Evolutionary conservation across 2,888 invertebrate genomes (phyloP), one percentile per base, ranked within the genome.

Genomic region (Meloe dianella): DNA sequence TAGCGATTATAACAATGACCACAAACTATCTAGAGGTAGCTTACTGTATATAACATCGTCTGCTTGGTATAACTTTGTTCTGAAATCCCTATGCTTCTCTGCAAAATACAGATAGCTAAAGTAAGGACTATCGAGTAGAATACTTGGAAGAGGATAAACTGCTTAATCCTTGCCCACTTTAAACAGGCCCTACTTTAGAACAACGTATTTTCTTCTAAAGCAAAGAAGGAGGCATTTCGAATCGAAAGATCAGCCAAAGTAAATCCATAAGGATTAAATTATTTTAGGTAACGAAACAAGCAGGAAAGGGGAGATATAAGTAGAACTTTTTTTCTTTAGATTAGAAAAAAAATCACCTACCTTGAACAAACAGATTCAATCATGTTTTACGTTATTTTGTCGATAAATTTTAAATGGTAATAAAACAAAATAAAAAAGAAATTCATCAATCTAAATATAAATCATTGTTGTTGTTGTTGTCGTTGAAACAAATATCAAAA

Each of bases 21-120:
- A 65, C 73, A 69, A 72, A 72, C 71, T 70, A 74, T 74, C 73
- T 72, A 68, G 66, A 68, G 72, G 72, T 72, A 66, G 75, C 72
- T 74, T 73, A 73, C 29, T 35, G 8, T 22, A 56, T 29, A 59
- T n/a, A 60, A 10, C 20, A 22, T 22, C 60, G 54, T 56, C 58
- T 61, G 64, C 68, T 62, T 56, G 56, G 17, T 67, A 60, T 68
- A 66, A 65, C 30, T 68, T 68, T 63, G 65, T 63, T 63, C 72
- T 70, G 78, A 81, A 81, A 81, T 81, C 81, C 81, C 75, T 73
- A 73, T 73, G 76, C 77, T 79, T 65, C 64, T 72, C 81, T 82
- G 82, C 78, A 76, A 79, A 78, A 78, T 79, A 80, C 79, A 79
- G 80, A 80, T 80, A 81, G 80, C 80, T 80, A 79, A 80, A 80